Percentiles rank a stretch among this genome's conserved stretches.
Conservation (phyloP, 2,888 invertebrate genomes). For the Chirona hameri region DNA sequence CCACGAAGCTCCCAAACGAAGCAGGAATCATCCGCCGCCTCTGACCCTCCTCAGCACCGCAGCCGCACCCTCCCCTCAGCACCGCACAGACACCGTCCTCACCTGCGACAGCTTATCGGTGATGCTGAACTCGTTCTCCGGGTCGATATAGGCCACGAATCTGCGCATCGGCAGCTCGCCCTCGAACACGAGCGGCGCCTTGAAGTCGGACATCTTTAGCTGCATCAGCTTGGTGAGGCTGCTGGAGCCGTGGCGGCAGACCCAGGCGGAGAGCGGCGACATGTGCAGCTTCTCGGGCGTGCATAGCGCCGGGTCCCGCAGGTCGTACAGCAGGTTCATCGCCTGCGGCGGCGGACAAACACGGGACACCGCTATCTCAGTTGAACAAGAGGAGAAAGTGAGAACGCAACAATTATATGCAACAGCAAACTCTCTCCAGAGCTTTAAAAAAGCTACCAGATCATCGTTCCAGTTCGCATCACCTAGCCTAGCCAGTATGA, state of each 20-base stretch:
- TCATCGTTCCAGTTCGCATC: no score
- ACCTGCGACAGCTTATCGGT: conserved; percentile 95
- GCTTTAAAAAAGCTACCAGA: no score
- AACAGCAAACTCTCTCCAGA: no score
- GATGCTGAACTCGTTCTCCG: conserved; percentile 77
- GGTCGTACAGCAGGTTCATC: conserved; percentile 83
- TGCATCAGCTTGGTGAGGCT: conserved; percentile 79
- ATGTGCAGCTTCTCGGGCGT: conserved; percentile 71
- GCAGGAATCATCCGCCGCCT: no score
- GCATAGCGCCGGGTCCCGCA: conserved; percentile 73
- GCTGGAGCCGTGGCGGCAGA: conserved; percentile 77
- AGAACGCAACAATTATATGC: no score
- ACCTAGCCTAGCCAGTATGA: no score
- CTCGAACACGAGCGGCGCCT: conserved; percentile 70
- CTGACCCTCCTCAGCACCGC: no score
- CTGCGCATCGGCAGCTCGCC: conserved; percentile 75
- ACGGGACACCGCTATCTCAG: no score
- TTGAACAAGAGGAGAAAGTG: no score
- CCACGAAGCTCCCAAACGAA: no score
- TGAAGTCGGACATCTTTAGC: conserved; percentile 59
- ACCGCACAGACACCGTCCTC: conserved; percentile 42
- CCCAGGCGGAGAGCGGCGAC: conserved; percentile 86
- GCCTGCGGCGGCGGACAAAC: conserved; percentile 54
- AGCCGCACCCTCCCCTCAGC: no score
- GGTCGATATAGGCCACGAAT: conserved; percentile 92